phyloP scores from a whole-genome alignment of 2,888 invertebrate genomes.

The Scaptomyza reducta region DNA sequence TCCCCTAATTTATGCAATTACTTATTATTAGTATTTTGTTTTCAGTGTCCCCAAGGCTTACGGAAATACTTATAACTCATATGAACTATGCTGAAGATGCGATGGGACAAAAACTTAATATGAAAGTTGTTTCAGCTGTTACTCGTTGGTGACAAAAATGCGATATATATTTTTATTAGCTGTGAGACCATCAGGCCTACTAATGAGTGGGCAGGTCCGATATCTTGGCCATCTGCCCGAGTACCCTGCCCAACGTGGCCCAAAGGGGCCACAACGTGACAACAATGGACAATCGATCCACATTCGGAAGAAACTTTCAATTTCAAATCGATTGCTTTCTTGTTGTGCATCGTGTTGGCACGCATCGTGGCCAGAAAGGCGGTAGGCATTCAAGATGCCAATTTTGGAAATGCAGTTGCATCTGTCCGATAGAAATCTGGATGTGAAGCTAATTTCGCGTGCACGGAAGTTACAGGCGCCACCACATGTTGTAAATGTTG shows the following conservation, averaged over 20 bases:
- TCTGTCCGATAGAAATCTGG: conserved; percentile 43
- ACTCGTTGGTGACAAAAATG: conserved; percentile 5
- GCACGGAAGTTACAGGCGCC: conserved; percentile 44
- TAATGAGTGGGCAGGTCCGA: conserved; percentile 14
- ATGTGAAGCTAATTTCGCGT: conserved; percentile 21
- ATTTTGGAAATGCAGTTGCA: conserved; percentile 31
- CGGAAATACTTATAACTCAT: conserved; percentile 37
- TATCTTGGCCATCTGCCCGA: conserved; percentile 49
- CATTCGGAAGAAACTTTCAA: conserved; percentile 51
- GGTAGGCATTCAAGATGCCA: conserved; percentile 8
- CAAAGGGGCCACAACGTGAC: conserved; percentile 50
- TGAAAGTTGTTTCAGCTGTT: conserved; percentile 48
- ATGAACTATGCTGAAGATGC: neutral
- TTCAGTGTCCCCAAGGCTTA: conserved; percentile 4
- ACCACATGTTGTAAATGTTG: conserved; percentile 26
- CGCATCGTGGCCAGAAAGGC: conserved; percentile 8
- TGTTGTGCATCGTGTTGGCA: conserved; percentile 23
- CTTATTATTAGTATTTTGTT: neutral
- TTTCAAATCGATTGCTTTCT: conserved; percentile 32
- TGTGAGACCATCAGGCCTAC: conserved; percentile 9
- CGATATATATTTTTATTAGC: conserved; percentile 1
- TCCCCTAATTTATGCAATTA: conserved; percentile 16
- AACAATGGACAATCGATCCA: conserved; percentile 46
- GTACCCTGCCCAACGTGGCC: neutral
- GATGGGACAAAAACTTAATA: conserved; percentile 1